Evolutionary conservation across 2,888 invertebrate species (phyloP).

Genomic region (Eumacrocentrus americanus): DNA sequence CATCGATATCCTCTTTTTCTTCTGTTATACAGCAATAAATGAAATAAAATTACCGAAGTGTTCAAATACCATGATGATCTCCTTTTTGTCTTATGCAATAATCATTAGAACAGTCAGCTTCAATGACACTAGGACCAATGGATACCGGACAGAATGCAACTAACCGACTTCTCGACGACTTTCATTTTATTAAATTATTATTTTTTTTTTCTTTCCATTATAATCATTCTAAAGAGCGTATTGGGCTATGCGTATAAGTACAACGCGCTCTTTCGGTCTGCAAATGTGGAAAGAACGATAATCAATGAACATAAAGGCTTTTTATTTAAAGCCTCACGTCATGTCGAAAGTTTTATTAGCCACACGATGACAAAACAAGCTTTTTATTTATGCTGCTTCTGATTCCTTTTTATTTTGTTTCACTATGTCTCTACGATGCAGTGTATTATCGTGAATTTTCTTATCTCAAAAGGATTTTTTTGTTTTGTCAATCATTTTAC

Average conservation of each 20-base stretch:
- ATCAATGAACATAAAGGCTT: background rate
- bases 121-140: conserved; percentile 12
- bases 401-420: no score
- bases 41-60: background rate
- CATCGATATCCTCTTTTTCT: background rate
- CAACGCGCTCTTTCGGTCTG: conserved; percentile 1
- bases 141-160: conserved; percentile 10
- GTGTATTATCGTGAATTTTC: background rate
- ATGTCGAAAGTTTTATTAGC: background rate
- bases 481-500: background rate
- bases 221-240: conserved; percentile 15
- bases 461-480: background rate
- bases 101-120: background rate
- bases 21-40: background rate
- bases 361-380: background rate
- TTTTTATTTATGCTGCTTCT: background rate
- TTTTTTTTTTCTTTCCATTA: background rate
- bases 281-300: background rate
- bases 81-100: background rate
- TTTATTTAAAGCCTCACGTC: background rate
- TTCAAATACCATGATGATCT: background rate
- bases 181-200: conserved; percentile 21
- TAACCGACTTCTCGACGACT: conserved; percentile 15
- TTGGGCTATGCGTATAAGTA: conserved; percentile 6
- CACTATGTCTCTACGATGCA: background rate